Conservation (phyloP, 1,140 invertebrate genomes). For the Drosophila truncata region DNA sequence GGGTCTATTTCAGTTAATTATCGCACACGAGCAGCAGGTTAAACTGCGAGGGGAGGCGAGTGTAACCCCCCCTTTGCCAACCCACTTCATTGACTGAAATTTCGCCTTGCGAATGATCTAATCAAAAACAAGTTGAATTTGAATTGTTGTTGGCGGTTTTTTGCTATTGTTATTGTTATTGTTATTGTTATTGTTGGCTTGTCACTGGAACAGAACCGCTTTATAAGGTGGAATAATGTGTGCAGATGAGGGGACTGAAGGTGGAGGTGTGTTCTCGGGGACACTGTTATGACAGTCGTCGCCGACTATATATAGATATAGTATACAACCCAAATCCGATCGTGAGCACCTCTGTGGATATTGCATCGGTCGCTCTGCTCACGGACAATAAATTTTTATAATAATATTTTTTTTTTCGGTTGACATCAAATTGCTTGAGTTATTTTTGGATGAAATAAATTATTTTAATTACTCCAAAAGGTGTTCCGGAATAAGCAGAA, state of each 20-base stretch:
- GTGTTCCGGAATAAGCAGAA: conserved; percentile 5
- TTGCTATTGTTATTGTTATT: conserved; percentile 47
- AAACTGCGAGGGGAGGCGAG: conserved; percentile 30
- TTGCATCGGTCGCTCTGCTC: conserved; percentile 25
- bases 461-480: conserved; percentile 1
- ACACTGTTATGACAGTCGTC: conserved; percentile 43
- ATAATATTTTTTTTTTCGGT: conserved; percentile 38
- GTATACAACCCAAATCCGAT: conserved; percentile 43
- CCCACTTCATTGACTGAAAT: conserved; percentile 67
- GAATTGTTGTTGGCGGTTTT: conserved; percentile 66
- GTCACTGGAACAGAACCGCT: conserved; percentile 53
- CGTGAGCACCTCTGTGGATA: conserved; percentile 43
- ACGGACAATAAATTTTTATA: conserved; percentile 40
- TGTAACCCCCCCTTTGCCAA: conserved; percentile 1
- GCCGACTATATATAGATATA: conserved; percentile 46
- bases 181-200: conserved; percentile 51
- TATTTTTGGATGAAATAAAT: conserved; percentile 35
- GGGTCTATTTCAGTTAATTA: conserved; percentile 83
- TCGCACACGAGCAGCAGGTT: conserved; percentile 69
- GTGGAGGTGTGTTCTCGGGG: neutral
- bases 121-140: conserved; percentile 79
- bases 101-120: conserved; percentile 77
- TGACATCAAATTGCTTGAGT: conserved; percentile 33
- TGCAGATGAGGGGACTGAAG: neutral
- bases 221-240: conserved; percentile 14